Percentiles rank a stretch among this genome's conserved stretches.
These are phyloP conservation scores for Gymnarchus niloticus DNA, from an alignment of 2,113 vertebrate genomes.

Conservation along the genomic window DNA sequence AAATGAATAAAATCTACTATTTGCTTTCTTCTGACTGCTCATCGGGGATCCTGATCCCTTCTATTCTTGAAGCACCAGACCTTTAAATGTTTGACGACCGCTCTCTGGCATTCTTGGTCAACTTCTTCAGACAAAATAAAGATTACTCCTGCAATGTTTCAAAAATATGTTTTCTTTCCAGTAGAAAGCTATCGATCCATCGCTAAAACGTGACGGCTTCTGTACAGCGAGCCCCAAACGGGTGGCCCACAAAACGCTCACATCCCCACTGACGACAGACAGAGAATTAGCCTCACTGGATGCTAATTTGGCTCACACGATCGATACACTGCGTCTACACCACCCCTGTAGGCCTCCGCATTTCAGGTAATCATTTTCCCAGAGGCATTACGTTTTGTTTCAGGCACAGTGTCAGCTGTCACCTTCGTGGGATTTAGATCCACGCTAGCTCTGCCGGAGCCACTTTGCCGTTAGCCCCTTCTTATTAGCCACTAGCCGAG, in stretches of 20 bases:
- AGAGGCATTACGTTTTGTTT: neutral
- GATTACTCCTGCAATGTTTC: neutral
- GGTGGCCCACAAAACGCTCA: neutral
- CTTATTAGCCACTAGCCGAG: neutral
- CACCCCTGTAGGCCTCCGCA: neutral
- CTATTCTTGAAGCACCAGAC: neutral
- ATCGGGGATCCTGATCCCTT: neutral
- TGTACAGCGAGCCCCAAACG: neutral
- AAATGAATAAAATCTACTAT: neutral
- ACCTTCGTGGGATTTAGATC: neutral
- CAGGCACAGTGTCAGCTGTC: neutral
- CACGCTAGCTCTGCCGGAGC: neutral
- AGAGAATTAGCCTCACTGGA: neutral
- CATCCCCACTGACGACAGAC: neutral
- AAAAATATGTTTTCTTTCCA: neutral
- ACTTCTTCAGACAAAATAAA: neutral
- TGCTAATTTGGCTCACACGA: neutral
- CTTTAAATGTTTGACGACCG: neutral
- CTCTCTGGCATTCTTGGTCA: neutral
- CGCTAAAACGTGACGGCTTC: neutral
- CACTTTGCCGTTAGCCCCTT: neutral
- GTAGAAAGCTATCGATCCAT: neutral
- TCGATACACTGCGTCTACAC: neutral
- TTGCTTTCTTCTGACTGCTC: neutral
- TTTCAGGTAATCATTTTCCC: neutral